These are phyloP conservation scores for Yponomeuta malinellus DNA, from an alignment of 2,888 invertebrate genomes.

Conservation along the genomic window DNA sequence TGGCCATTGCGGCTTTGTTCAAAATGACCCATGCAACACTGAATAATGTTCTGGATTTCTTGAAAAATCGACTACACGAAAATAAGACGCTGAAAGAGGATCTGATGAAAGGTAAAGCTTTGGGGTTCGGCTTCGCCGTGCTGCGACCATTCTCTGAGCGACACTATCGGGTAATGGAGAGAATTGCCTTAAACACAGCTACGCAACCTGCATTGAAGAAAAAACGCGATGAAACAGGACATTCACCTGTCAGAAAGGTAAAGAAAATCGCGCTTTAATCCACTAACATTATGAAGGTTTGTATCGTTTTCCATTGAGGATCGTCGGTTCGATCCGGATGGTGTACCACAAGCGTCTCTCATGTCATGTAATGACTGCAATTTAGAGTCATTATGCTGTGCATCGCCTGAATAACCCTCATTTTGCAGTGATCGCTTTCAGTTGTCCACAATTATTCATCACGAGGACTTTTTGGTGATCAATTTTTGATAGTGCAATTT, in stretches of 20 bases:
- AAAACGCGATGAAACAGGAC: conserved; percentile 37
- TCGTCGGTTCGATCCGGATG: conserved; percentile 38
- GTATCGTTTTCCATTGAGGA: background rate
- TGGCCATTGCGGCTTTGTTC: conserved; percentile 56
- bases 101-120: conserved; percentile 49
- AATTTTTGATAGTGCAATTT: background rate
- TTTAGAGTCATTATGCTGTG: conserved; percentile 60
- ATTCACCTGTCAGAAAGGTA: background rate
- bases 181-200: conserved; percentile 32
- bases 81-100: conserved; percentile 48
- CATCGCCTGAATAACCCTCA: conserved; percentile 63
- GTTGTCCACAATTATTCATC: conserved; percentile 59
- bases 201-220: conserved; percentile 36
- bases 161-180: conserved; percentile 55
- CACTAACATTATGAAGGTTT: background rate
- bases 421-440: conserved; percentile 69
- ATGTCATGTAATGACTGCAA: conserved; percentile 59
- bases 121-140: conserved; percentile 56
- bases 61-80: conserved; percentile 49
- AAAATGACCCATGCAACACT: conserved; percentile 46
- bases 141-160: conserved; percentile 52
- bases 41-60: conserved; percentile 46
- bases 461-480: background rate
- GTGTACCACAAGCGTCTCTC: conserved; percentile 45
- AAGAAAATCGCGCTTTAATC: background rate